Conservation (phyloP, 1,140 invertebrate genomes). For the Berghia stephanieae region DNA sequence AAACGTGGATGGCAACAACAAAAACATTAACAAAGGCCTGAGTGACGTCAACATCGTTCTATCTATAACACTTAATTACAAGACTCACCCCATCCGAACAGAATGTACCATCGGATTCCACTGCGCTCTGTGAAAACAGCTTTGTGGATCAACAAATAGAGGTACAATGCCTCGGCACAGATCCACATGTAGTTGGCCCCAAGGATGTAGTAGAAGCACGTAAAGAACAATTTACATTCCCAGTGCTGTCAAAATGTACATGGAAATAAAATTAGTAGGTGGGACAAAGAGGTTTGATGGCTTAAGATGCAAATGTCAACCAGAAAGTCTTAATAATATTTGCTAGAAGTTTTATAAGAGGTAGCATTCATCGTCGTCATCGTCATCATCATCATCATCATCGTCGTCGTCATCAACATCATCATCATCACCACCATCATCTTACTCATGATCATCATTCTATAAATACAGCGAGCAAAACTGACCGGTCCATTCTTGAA, state of each 20-base stretch:
- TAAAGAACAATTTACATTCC: slow-evolving; percentile 79
- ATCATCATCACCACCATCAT: slow-evolving; percentile 12
- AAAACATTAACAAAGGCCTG: too few relatives aligned
- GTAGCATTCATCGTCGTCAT: neutral
- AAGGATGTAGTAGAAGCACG: slow-evolving; percentile 79
- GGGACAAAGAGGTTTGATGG: too few relatives aligned
- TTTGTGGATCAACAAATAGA: slow-evolving; percentile 80
- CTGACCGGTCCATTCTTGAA: too few relatives aligned
- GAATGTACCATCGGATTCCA: slow-evolving; percentile 75
- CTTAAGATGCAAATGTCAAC: too few relatives aligned
- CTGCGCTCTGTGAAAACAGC: slow-evolving; percentile 78
- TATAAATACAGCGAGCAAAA: too few relatives aligned
- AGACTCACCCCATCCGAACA: slow-evolving; percentile 80
- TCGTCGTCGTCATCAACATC: slow-evolving; percentile 23
- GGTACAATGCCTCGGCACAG: slow-evolving; percentile 81
- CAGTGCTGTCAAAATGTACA: slow-evolving; percentile 68
- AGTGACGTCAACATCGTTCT: too few relatives aligned
- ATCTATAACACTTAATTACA: too few relatives aligned
- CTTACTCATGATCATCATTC: neutral
- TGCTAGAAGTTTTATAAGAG: too few relatives aligned
- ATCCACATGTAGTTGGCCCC: slow-evolving; percentile 84
- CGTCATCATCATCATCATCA: neutral
- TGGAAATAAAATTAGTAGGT: too few relatives aligned
- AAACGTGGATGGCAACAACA: too few relatives aligned
- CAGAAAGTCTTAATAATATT: too few relatives aligned